Percentiles rank a stretch among this genome's conserved stretches.
phyloP scores from a whole-genome alignment of 2,888 invertebrate genomes.

The Conomelus anceps region DNA sequence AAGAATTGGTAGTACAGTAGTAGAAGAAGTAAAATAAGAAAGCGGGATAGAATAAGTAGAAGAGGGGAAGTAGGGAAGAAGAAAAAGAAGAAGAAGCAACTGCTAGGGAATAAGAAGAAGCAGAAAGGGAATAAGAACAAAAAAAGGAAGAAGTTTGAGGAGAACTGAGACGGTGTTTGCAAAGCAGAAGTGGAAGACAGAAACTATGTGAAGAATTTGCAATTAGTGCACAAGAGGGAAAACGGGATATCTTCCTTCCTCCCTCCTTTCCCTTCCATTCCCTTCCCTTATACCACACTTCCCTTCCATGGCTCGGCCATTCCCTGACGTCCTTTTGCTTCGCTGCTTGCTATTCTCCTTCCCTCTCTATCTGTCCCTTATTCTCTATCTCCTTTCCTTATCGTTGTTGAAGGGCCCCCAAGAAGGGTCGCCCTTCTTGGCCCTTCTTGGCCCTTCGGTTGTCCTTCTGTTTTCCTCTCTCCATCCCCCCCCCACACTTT shows the following conservation, averaged over 20 bases:
- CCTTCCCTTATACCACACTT: slow-evolving; percentile 15
- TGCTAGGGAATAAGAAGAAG: background rate
- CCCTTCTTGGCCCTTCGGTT: slow-evolving; percentile 28
- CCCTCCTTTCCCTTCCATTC: slow-evolving; percentile 27
- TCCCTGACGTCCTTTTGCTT: background rate
- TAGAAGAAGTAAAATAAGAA: background rate
- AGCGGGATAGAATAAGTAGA: background rate
- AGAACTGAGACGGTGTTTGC: background rate
- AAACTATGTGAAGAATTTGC: slow-evolving; percentile 39
- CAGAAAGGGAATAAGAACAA: background rate
- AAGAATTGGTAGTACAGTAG: background rate
- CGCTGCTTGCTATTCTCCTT: too few relatives aligned
- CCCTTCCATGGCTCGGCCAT: slow-evolving; percentile 31
- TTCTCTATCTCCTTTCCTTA: background rate
- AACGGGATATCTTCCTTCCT: background rate
- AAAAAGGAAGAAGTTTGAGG: background rate
- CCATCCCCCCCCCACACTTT: slow-evolving; percentile 47
- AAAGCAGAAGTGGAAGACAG: slow-evolving; percentile 29
- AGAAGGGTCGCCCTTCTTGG: too few relatives aligned
- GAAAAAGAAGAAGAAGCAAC: background rate
- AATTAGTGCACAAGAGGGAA: slow-evolving; percentile 44
- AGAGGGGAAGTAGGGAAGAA: background rate
- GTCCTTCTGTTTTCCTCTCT: slow-evolving; percentile 29
- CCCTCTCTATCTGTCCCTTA: slow-evolving; percentile 42
- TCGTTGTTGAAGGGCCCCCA: too few relatives aligned